These are phyloP conservation scores for Myrmophylax atrothorax DNA, from an alignment of 2,113 vertebrate species.

Conservation along the genomic window DNA sequence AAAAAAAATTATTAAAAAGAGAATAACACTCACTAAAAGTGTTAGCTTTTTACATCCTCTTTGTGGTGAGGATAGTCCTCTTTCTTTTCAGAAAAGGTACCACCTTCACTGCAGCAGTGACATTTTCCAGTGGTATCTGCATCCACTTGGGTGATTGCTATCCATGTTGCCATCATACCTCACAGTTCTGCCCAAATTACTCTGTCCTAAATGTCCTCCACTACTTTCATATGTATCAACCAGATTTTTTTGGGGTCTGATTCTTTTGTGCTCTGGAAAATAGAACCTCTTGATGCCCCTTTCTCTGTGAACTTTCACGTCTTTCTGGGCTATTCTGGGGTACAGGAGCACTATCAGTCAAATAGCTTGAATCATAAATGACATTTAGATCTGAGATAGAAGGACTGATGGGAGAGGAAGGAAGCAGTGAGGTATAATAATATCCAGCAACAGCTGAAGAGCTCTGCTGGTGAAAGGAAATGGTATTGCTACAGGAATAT, in stretches of 20 bases:
- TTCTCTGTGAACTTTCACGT: neutral
- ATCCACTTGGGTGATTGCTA: neutral
- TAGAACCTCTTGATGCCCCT: neutral
- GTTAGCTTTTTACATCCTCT: neutral
- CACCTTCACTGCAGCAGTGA: neutral
- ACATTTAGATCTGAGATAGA: neutral
- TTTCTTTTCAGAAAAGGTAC: neutral
- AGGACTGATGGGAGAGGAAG: slow-evolving; percentile 11
- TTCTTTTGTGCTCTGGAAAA: neutral
- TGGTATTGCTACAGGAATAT: neutral
- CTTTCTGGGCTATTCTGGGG: neutral
- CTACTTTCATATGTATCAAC: neutral
- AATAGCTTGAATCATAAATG: neutral
- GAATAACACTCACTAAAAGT: neutral
- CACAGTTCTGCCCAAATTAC: neutral
- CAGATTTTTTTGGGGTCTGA: neutral
- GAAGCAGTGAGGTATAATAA: slow-evolving; percentile 24
- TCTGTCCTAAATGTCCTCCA: neutral
- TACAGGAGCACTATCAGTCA: neutral
- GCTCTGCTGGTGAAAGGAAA: neutral
- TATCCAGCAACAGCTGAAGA: slow-evolving; percentile 45
- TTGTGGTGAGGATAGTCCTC: neutral
- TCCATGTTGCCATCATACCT: neutral
- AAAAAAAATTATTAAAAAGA: neutral
- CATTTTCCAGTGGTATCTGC: neutral